A percentile compares a stretch with the other conserved stretches of the same genome.
phyloP scores from a whole-genome alignment of 2,113 vertebrate genomes.

The Motacilla tschutschensis region DNA sequence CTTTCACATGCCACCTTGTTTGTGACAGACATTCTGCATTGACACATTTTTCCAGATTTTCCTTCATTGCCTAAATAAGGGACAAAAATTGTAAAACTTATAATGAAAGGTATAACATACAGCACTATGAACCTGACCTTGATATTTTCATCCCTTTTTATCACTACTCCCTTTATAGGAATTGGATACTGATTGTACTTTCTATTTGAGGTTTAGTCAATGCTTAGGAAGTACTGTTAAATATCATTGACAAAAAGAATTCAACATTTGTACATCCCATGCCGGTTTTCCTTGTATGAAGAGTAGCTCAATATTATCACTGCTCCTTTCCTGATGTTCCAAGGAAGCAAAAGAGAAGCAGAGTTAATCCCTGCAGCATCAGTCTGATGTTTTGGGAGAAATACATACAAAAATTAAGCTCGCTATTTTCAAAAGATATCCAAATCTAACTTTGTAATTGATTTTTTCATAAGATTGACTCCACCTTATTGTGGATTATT shows the following conservation, averaged over 20 bases:
- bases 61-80: background rate
- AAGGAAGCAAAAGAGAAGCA: background rate
- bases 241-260: background rate
- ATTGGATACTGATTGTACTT: background rate
- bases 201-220: background rate
- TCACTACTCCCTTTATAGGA: rapidly evolving
- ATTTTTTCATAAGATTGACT: background rate
- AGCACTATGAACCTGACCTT: background rate
- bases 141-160: background rate
- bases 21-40: background rate
- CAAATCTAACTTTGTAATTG: background rate
- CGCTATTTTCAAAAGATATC: background rate
- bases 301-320: background rate
- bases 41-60: background rate
- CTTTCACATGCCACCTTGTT: background rate
- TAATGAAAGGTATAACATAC: background rate
- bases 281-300: background rate
- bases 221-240: background rate
- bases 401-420: background rate
- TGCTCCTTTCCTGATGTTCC: background rate
- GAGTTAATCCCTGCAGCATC: background rate
- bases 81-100: background rate
- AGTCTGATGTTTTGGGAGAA: background rate
- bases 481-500: background rate
- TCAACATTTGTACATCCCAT: rapidly evolving